Evolutionary conservation across 2,888 invertebrate species (phyloP), one percentile per base, ranked within the genome.

Genomic region (Microplitis manilae): DNA sequence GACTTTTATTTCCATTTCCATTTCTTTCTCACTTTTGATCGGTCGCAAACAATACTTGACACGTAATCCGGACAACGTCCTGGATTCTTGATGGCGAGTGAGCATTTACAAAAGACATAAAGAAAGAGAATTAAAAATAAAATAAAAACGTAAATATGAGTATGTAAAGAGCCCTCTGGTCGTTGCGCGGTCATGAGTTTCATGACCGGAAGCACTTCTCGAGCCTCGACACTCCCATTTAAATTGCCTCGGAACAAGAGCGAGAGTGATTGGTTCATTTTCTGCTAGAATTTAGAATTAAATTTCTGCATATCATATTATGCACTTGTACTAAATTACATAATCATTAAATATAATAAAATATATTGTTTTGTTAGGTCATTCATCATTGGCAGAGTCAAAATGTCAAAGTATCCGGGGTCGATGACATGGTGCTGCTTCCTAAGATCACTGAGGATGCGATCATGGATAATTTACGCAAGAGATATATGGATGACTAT

Each of bases 361-460:
- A 17, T 17, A 17, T 17, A 17, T 17, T 13, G 13, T 13, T 50
- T 50, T 17, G 7, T 20, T 17, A 73, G 72, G 86, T 92, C 92
- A 92, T 92, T 75, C 93, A 94, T 88, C 94, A 94, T 86, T 94
- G 94, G 94, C 94, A 94, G 88, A 93, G 93, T 85, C 92, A 93
- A 88, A 93, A 93, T 91, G 93, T 93, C 84, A 93, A 94, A 85
- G 92, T 93, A 79, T 93, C 92, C 59, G 94, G 94, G 2, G 93
- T 94, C 85, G 94, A 94, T 86, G 94, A 94, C 84, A 94, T 94
- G 94, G 94, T 94, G 61, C 90, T 94, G 13, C 89, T 94, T 78
- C 91, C 93, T 79, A 93, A 93, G 87, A 92, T 94, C 83, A 91
- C 91, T 7, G 93, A 93, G 81, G 91, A 92, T 5, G 91, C 92